Base-by-base conservation (phyloP, 2,888 invertebrate species). In the Leucophenga maculata region DNA sequence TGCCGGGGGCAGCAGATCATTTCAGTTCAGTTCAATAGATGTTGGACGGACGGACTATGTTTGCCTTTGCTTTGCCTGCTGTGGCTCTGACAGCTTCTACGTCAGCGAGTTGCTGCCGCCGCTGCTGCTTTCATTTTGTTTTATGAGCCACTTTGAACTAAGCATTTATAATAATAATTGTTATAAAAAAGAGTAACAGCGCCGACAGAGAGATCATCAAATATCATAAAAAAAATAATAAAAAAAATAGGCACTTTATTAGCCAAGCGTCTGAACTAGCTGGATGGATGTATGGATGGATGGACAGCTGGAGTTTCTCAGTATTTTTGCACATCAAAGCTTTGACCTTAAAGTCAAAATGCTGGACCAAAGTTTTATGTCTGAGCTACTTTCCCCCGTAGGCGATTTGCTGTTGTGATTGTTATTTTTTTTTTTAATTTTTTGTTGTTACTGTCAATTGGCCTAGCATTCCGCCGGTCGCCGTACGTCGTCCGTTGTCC, bases 81-180 rank as follows among this genome's bases (percentile, higher is more conserved):
- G 11, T 50, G n/a, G 16, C 54, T 48, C 50, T 60, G 73, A n/a
- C n/a, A n/a, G 74, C 75, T 75, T 72, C 73, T 66, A 70, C 71
- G 14, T 16, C 50, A 50, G 50, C 50, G 2, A 46, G 46, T 20
- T 55, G 70, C 74, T 72, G 77, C 80, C 82, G 82, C 81, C 80
- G 46, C 8, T 55, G 70, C 74, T 72, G 77, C 80, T 80, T 80
- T 80, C 80, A 74, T 80, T 80, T 80, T 76, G 75, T 67, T 81
- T 75, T 77, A 77, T 76, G 72, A 70, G 66, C 76, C 74, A 77
- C 75, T 81, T 79, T 74, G 67, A 74, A 77, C 80, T 82, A 31
- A 26, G 26, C 26, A 80, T 80, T 82, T 80, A 80, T 82, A 82
- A 80, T 75, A 82, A 80, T 75, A 80, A 82, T 74, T 72, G 70